phyloP scores from a whole-genome alignment of 2,797 vertebrate species.

The Aphelocoma californica region DNA sequence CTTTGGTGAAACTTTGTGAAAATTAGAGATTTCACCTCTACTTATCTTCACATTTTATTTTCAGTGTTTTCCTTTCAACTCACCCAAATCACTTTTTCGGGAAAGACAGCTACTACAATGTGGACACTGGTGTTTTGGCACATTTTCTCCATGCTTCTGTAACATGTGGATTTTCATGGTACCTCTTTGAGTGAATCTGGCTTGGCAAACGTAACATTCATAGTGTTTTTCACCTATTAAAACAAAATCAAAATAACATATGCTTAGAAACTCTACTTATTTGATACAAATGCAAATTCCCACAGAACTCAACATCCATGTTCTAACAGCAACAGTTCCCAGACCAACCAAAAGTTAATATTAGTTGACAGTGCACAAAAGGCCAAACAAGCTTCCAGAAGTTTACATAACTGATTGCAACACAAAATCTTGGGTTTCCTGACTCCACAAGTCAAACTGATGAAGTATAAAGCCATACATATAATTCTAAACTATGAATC shows the following conservation, averaged over 20 bases:
- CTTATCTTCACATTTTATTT: neutral
- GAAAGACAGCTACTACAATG: conserved; percentile 40
- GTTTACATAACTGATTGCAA: neutral
- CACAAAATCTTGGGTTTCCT: neutral
- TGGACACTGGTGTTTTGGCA: conserved; percentile 68
- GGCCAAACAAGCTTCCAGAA: neutral
- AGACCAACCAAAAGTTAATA: neutral
- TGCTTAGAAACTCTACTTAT: neutral
- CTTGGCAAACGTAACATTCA: conserved; percentile 60
- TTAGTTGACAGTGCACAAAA: neutral
- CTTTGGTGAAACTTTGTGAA: neutral
- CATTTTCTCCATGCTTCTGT: conserved; percentile 68
- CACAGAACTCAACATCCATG: neutral
- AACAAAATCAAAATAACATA: neutral
- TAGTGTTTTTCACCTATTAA: conserved; percentile 70
- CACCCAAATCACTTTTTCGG: conserved; percentile 71
- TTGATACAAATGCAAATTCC: neutral
- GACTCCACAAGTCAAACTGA: neutral
- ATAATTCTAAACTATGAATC: neutral
- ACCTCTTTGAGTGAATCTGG: conserved; percentile 71
- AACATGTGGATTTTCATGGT: conserved; percentile 69
- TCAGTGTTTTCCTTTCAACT: neutral
- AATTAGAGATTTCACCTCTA: neutral
- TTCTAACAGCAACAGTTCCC: neutral
- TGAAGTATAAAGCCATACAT: neutral